These are phyloP conservation scores for Ophion ellenae DNA, from an alignment of 2,888 invertebrate species.

Conservation along the genomic window DNA sequence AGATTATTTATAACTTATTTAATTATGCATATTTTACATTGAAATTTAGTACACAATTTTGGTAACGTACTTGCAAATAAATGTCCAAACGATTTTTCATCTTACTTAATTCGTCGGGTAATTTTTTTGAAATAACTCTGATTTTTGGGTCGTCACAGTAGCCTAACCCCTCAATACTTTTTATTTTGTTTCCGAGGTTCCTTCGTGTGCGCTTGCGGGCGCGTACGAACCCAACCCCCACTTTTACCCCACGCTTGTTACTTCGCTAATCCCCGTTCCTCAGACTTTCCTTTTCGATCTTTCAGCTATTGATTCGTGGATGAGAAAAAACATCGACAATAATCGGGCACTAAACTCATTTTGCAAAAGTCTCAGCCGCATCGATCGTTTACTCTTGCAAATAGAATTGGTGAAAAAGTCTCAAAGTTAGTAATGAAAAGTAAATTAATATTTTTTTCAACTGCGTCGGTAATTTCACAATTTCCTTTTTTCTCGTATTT, in stretches of 20 bases:
- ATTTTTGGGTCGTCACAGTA: no score
- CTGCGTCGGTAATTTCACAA: background rate
- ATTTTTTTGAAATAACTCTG: no score
- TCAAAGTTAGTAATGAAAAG: background rate
- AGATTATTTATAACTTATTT: no score
- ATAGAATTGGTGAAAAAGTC: background rate
- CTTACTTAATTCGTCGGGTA: no score
- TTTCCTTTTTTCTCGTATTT: background rate
- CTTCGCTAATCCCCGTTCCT: background rate
- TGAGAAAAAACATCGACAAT: background rate
- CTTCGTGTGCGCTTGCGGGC: background rate
- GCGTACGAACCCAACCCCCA: no score
- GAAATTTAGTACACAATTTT: no score
- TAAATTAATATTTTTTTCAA: background rate
- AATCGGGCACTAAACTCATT: background rate
- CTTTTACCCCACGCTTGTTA: background rate
- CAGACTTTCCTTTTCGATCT: background rate
- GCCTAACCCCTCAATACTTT: background rate
- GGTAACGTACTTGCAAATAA: no score
- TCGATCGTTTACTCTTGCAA: background rate
- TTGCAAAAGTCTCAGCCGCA: background rate
- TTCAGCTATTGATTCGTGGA: background rate
- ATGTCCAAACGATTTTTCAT: no score
- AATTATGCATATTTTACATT: no score
- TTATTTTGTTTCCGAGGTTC: background rate